Conservation (phyloP, 2,888 invertebrate species). For the Melieria omissa region DNA sequence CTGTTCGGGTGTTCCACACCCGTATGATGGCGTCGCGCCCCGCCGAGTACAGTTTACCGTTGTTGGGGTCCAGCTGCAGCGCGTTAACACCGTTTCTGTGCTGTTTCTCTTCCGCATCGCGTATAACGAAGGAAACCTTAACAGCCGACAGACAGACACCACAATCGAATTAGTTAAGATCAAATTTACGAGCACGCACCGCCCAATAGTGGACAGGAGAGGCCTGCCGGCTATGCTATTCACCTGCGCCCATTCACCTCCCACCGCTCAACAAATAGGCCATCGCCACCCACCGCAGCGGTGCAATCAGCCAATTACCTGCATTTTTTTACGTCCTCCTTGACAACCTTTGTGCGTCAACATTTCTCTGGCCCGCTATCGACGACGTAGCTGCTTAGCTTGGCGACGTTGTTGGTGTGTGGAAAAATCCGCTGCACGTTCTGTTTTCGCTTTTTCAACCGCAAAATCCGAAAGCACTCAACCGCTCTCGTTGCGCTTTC, state of each 20-base stretch:
- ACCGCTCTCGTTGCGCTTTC: background rate
- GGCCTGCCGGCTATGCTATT: background rate
- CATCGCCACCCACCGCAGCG: background rate
- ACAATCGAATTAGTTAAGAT: background rate
- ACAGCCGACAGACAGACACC: background rate
- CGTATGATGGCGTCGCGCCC: slow-evolving; percentile 94
- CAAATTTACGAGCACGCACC: background rate
- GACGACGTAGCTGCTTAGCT: background rate
- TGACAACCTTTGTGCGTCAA: slow-evolving; percentile 68
- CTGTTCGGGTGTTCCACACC: slow-evolving; percentile 81
- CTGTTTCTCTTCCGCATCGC: slow-evolving; percentile 92
- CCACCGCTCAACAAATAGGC: background rate
- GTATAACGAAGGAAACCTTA: slow-evolving; percentile 98
- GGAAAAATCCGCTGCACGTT: slow-evolving; percentile 22
- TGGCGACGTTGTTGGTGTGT: background rate
- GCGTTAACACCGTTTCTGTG: slow-evolving; percentile 97
- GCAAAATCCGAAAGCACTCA: background rate
- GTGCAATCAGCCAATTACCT: slow-evolving; percentile 66
- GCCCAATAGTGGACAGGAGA: background rate
- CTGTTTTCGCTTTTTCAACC: slow-evolving; percentile 29
- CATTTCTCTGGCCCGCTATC: slow-evolving; percentile 56
- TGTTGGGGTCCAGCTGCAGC: slow-evolving; percentile 88
- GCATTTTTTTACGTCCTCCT: slow-evolving; percentile 68
- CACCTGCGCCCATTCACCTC: background rate
- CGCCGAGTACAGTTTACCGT: slow-evolving; percentile 92